Percentiles rank a stretch among this genome's conserved stretches.
Conservation (phyloP, 2,797 vertebrate species). For the Clarias laeviceps region DNA sequence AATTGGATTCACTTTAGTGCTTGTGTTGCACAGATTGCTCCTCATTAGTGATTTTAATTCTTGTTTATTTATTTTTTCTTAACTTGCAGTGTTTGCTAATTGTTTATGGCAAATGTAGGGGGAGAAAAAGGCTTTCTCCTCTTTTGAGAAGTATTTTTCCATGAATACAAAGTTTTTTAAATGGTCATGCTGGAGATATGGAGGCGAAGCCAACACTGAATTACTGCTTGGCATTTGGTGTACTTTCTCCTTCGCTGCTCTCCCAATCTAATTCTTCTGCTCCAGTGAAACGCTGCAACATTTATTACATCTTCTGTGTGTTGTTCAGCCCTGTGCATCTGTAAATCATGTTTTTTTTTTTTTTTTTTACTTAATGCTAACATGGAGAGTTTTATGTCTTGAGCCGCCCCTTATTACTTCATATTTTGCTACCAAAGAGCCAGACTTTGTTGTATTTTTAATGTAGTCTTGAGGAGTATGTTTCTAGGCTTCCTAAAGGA, state of each 20-base stretch:
- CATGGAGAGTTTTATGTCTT: slow-evolving; percentile 21
- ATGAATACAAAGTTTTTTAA: background rate
- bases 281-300: slow-evolving; percentile 36
- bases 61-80: background rate
- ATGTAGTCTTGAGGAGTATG: too few species aligned
- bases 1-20: slow-evolving; percentile 3
- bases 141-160: slow-evolving; percentile 6
- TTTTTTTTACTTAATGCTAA: slow-evolving; percentile 63
- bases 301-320: slow-evolving; percentile 42
- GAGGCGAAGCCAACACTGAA: background rate
- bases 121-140: background rate
- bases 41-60: background rate
- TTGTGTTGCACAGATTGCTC: background rate
- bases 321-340: slow-evolving; percentile 50
- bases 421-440: too few species aligned
- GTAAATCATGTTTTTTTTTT: slow-evolving; percentile 74
- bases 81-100: background rate
- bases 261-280: slow-evolving; percentile 25
- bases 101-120: background rate
- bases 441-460: too few species aligned
- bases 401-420: too few species aligned
- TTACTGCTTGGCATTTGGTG: slow-evolving; percentile 6
- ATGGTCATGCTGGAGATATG: slow-evolving; percentile 12
- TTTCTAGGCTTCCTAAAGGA: too few species aligned
- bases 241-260: background rate